A percentile compares a stretch with the other conserved stretches of the same genome.
phyloP scores from a whole-genome alignment of 2,113 vertebrate genomes.

The Vicugna pacos region DNA sequence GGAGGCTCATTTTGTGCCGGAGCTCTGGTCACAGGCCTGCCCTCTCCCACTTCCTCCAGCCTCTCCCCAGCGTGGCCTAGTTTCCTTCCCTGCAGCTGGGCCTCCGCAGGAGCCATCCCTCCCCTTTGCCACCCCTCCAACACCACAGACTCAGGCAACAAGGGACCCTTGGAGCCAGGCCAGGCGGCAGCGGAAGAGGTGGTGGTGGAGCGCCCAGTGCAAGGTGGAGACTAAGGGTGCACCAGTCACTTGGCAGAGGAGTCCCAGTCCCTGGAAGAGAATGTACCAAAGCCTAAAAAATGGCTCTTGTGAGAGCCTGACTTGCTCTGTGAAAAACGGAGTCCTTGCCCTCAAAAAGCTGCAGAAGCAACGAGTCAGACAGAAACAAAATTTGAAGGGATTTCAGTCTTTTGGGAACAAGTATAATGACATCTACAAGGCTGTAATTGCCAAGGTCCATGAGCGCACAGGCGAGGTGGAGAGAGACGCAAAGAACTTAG shows the following conservation, averaged over 20 bases:
- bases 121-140: background rate
- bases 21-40: background rate
- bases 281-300: no score
- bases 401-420: background rate
- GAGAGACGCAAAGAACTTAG: background rate
- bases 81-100: background rate
- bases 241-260: background rate
- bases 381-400: background rate
- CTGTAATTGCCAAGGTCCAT: background rate
- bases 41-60: background rate
- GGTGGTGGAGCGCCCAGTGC: rapidly evolving
- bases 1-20: background rate
- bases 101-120: background rate
- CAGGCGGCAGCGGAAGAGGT: background rate
- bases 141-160: background rate
- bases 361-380: background rate
- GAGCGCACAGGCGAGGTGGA: background rate
- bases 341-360: background rate
- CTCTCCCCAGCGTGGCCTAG: no score
- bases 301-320: background rate
- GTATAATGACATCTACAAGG: background rate
- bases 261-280: background rate
- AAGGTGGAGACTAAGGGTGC: no score
- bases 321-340: background rate
- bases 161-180: rapidly evolving